A percentile compares a stretch with the other conserved stretches of the same genome.
phyloP scores from a whole-genome alignment of 2,113 vertebrate species.

The Gymnobelideus leadbeateri region DNA sequence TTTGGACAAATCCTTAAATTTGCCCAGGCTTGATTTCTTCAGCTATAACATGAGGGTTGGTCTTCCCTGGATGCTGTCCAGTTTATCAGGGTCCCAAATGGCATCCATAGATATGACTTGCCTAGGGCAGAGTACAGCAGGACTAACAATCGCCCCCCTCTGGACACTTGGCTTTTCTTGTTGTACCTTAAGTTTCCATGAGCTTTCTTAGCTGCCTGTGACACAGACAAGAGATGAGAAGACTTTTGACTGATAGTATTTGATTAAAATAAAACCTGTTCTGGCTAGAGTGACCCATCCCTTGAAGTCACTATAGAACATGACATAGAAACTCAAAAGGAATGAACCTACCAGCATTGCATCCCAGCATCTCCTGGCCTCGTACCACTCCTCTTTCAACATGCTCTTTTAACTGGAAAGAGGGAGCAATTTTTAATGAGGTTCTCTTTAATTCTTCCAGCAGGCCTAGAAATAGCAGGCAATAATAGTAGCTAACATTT shows the following conservation, averaged over 20 bases:
- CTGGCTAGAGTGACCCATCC: neutral
- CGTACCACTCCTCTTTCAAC: neutral
- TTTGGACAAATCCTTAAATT: neutral
- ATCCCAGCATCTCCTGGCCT: neutral
- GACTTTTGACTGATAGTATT: neutral
- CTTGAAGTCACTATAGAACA: neutral
- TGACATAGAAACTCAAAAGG: neutral
- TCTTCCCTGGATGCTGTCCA: neutral
- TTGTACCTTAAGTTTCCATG: neutral
- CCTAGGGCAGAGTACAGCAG: too few relatives aligned
- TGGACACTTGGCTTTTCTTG: neutral
- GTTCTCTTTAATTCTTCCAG: neutral
- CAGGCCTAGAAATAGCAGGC: neutral
- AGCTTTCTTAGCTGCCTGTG: neutral
- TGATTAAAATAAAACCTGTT: neutral
- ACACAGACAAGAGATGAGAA: neutral
- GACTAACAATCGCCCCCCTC: too few relatives aligned
- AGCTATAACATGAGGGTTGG: neutral
- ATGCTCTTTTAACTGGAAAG: neutral
- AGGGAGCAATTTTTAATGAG: neutral
- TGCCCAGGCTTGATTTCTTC: too few relatives aligned
- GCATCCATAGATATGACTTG: neutral
- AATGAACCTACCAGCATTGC: neutral
- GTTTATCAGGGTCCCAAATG: too few relatives aligned
- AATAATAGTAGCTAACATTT: neutral